Percentiles rank a stretch among this genome's conserved stretches.
Evolutionary conservation across 2,113 vertebrate genomes (phyloP).

Genomic region (Gymnogyps californianus): DNA sequence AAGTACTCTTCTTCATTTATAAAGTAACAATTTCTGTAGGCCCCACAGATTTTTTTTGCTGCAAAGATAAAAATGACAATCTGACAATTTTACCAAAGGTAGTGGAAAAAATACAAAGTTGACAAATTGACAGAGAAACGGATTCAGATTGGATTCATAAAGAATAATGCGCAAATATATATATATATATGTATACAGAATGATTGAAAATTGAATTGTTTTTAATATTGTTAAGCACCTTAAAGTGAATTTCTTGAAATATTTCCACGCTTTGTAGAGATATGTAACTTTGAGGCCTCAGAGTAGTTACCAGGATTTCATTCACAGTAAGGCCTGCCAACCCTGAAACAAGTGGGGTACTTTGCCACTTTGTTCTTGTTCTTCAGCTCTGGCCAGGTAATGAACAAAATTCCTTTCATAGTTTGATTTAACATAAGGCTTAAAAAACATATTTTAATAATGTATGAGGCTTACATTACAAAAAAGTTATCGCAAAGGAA

Average conservation of each 20-base stretch:
- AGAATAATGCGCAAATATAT: background rate
- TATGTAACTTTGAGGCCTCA: background rate
- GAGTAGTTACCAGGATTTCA: background rate
- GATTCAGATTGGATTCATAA: background rate
- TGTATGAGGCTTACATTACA: background rate
- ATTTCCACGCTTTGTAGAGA: background rate
- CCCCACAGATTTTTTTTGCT: background rate
- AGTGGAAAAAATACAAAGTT: background rate
- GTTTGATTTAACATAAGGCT: background rate
- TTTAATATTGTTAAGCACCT: background rate
- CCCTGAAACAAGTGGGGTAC: background rate
- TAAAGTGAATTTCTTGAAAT: background rate
- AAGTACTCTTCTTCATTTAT: background rate
- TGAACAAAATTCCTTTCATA: background rate
- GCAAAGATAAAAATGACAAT: background rate
- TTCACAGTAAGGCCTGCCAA: background rate
- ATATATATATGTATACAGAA: background rate
- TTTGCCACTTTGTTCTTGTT: background rate
- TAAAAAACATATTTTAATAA: background rate
- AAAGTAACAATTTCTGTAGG: background rate
- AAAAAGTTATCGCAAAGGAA: background rate
- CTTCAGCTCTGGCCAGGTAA: background rate
- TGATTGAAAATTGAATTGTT: background rate
- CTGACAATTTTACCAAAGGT: background rate
- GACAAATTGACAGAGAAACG: background rate